Percentiles rank a stretch among this genome's conserved stretches.
Evolutionary conservation across 2,888 invertebrate genomes (phyloP).

Genomic region (Amiota communis): DNA sequence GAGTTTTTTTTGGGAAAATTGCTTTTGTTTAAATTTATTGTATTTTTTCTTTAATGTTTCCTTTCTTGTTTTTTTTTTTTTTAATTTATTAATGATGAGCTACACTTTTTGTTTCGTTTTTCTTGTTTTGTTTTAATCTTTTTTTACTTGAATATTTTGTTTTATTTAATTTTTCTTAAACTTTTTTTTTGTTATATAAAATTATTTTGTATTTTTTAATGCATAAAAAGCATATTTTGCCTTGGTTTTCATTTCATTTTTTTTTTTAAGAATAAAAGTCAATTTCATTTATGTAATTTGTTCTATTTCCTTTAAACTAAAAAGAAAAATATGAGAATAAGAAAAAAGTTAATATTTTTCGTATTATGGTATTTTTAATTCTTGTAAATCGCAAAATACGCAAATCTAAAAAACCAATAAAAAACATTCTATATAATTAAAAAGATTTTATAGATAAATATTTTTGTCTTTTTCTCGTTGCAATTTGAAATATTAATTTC

Average conservation of each 20-base stretch:
- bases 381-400: too few relatives aligned
- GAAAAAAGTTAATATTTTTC: too few relatives aligned
- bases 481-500: too few relatives aligned
- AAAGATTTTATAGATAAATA: too few relatives aligned
- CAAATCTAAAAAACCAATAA: too few relatives aligned
- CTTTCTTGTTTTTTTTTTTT: conserved; percentile 24
- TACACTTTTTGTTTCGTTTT: conserved; percentile 41
- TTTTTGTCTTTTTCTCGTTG: too few relatives aligned
- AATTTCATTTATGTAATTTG: too few relatives aligned
- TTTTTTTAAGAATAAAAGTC: neutral
- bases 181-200: neutral
- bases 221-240: neutral
- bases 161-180: too few relatives aligned
- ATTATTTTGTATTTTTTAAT: neutral
- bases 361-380: too few relatives aligned
- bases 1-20: conserved; percentile 4
- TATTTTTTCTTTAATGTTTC: conserved; percentile 31
- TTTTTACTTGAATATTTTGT: neutral
- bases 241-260: conserved; percentile 1
- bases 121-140: conserved; percentile 24
- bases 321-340: too few relatives aligned
- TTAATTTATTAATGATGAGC: conserved; percentile 33
- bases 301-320: too few relatives aligned
- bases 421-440: too few relatives aligned
- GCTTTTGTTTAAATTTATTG: conserved; percentile 24